Base-by-base conservation (phyloP, 1,140 invertebrate species). In the silkworm (Bombyx mori) region DNA sequence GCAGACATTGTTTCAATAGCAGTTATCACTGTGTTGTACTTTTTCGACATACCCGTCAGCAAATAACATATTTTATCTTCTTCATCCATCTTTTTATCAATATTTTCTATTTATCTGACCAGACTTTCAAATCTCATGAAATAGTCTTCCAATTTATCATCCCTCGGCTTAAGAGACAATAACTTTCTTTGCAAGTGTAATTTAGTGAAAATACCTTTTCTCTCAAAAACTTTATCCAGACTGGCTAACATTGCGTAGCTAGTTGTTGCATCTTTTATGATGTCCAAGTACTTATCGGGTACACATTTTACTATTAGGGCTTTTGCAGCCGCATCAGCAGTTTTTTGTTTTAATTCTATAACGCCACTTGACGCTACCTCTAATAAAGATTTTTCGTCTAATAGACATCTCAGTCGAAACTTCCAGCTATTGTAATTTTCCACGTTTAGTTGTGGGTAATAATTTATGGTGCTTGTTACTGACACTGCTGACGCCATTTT, bases 351-450 rank as follows among this genome's bases (percentile, higher is more conserved):
- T 18, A 18, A 18, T 18, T 18, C 12, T 18, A 18, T 18, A 18
- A 18, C 12, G 12, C 12, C 12, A 18, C 12, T 18, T 18, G 12
- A 18, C 12, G 12, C 12, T 18, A 18, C 12, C 0, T 18, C 12
- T 18, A 18, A 18, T 18, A 18, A 18, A 18, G 12, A 18, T 18
- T 18, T 18, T 18, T 18, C 12, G 44, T 46, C 44, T 46, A 46
- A 46, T 10, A 46, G 44, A 46, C 44, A 46, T 46, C 10, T 46
- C 44, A 46, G 44, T 8, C 44, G 44, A 46, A 46, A 46, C 1
- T 46, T 46, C 44, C 44, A 46, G 10, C 44, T 46, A 46, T 46
- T 46, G 44, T 46, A 46, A 10, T 46, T 46, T 46, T 46, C 44
- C 10, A 46, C 44, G 12, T 18, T 18, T 18, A 18, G 12, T 0